Conservation (phyloP, 2,797 vertebrate genomes). For the Momotus momota region DNA sequence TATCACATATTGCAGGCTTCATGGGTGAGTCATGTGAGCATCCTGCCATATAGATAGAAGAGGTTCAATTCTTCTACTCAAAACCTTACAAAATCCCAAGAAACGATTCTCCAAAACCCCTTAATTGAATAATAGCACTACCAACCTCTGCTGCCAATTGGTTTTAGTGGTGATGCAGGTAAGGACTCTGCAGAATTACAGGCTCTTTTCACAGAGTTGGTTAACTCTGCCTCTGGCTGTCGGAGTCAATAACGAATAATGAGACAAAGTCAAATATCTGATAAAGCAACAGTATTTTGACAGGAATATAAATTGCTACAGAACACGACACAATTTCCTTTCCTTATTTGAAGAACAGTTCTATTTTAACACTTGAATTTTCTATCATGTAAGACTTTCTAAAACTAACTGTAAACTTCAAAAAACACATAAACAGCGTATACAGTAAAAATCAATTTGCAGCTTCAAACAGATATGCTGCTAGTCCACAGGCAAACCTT, state of each 20-base stretch:
- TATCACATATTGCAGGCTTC: not conserved
- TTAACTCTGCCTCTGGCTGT: not conserved
- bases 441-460: not conserved
- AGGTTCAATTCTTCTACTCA: not conserved
- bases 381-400: not conserved
- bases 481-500: not conserved
- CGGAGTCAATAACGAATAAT: not conserved
- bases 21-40: not conserved
- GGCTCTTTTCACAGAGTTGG: slow-evolving; percentile 6
- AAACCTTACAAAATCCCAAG: not conserved
- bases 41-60: slow-evolving; percentile 33
- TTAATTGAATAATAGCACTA: not conserved
- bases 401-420: not conserved
- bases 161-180: not conserved
- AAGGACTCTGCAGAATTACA: not conserved
- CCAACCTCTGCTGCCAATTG: slow-evolving; percentile 66
- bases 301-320: not conserved
- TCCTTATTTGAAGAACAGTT: not conserved
- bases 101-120: not conserved
- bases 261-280: not conserved
- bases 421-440: not conserved
- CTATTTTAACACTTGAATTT: not conserved
- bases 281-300: not conserved
- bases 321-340: not conserved
- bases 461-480: not conserved